A percentile compares a stretch with the other conserved stretches of the same genome.
phyloP scores from a whole-genome alignment of 2,888 invertebrate genomes.

The Antheraea yamamai region DNA sequence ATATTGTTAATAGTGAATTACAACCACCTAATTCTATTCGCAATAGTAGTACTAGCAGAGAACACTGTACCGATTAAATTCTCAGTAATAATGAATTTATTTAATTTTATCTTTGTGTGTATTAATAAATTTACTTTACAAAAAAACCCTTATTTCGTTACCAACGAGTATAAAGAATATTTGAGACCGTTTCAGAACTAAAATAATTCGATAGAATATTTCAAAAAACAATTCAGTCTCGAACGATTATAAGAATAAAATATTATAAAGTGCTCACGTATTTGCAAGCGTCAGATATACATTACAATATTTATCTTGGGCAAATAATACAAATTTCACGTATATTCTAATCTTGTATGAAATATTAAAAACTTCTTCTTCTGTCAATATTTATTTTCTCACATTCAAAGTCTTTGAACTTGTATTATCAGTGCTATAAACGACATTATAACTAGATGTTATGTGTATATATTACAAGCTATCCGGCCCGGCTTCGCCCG shows the following conservation, averaged over 20 bases:
- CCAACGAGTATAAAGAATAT: neutral
- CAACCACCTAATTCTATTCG: too few relatives aligned
- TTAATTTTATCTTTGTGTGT: too few relatives aligned
- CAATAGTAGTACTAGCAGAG: too few relatives aligned
- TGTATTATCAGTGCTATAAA: neutral
- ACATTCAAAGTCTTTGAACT: neutral
- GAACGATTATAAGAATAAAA: neutral
- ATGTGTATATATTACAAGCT: neutral
- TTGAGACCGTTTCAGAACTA: neutral
- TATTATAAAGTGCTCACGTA: neutral
- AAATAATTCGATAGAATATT: neutral
- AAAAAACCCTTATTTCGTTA: too few relatives aligned
- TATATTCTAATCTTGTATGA: neutral
- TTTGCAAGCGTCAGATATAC: neutral
- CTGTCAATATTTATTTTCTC: neutral
- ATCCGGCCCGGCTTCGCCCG: too few relatives aligned
- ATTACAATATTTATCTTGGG: slow-evolving; percentile 1
- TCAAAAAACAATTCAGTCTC: neutral
- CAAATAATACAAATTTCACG: neutral
- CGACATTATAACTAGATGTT: neutral
- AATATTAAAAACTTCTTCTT: neutral
- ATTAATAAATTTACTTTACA: too few relatives aligned
- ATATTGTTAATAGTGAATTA: too few relatives aligned
- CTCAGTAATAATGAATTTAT: too few relatives aligned
- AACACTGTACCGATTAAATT: too few relatives aligned